A percentile compares a stretch with the other conserved stretches of the same genome.
These are phyloP conservation scores for Mechanitis mazaeus DNA, from an alignment of 2,888 invertebrate genomes.

Conservation along the genomic window DNA sequence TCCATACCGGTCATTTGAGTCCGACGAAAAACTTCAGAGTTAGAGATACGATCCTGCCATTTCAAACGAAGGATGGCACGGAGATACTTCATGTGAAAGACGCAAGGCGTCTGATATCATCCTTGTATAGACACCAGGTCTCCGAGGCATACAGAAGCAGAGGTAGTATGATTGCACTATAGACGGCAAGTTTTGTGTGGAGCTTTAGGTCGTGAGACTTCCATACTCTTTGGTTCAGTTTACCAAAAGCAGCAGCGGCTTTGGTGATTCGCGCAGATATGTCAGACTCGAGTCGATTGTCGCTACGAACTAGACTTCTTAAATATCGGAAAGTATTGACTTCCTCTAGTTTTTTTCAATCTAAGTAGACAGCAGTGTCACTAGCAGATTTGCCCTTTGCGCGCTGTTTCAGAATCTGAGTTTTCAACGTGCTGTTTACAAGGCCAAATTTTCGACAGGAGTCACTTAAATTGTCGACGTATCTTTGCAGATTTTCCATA, in stretches of 20 bases:
- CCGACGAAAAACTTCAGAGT: conserved; percentile 14
- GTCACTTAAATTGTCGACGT: conserved; percentile 7
- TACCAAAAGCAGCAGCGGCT: conserved; percentile 17
- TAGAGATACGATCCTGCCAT: conserved; percentile 21
- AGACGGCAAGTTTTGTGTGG: conserved; percentile 16
- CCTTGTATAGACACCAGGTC: conserved; percentile 25
- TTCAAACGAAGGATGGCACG: conserved; percentile 12
- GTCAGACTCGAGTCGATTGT: conserved; percentile 11
- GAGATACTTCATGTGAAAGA: conserved; percentile 17
- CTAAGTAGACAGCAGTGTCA: conserved; percentile 1
- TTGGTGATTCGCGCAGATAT: conserved; percentile 12
- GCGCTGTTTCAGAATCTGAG: conserved; percentile 15
- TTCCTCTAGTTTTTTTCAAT: conserved; percentile 8
- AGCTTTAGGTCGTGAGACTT: conserved; percentile 22
- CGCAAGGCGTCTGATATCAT: conserved; percentile 6
- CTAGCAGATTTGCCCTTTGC: conserved; percentile 7
- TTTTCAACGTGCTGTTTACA: conserved; percentile 14
- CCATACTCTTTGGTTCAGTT: conserved; percentile 18
- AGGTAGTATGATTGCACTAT: conserved; percentile 19
- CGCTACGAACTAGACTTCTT: conserved; percentile 10
- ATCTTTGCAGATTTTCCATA: conserved; percentile 10
- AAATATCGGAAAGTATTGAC: conserved; percentile 11
- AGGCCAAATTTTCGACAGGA: conserved; percentile 19
- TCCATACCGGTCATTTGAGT: conserved; percentile 1
- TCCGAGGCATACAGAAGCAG: conserved; percentile 22